Evolutionary conservation across 2,113 vertebrate species (phyloP).

Genomic region (Lampris incognitus): DNA sequence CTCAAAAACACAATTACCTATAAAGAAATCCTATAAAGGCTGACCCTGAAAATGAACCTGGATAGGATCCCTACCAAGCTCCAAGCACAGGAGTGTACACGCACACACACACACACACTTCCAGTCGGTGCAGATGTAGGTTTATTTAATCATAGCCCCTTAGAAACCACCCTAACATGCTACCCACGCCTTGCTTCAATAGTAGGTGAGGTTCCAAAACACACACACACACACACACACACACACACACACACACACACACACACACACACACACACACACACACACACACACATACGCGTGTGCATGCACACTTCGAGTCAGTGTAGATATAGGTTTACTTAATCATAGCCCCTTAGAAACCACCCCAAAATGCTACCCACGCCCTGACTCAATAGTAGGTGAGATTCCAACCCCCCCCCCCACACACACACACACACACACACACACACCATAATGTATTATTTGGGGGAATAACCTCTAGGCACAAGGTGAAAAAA

Average conservation of each 20-base stretch:
- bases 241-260: slow-evolving; percentile 18
- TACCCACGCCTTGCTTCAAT: background rate
- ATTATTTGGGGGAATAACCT: background rate
- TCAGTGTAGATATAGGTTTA: slow-evolving; percentile 8
- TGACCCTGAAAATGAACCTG: slow-evolving; percentile 44
- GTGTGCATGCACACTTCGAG: background rate
- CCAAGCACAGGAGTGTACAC: background rate
- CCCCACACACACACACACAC: background rate
- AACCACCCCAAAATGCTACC: background rate
- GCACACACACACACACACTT: background rate
- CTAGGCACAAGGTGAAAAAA: background rate
- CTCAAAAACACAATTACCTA: slow-evolving; percentile 51
- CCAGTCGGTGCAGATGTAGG: slow-evolving; percentile 18
- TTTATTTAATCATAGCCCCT: slow-evolving; percentile 17
- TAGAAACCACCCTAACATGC: background rate
- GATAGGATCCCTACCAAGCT: background rate
- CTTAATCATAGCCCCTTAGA: slow-evolving; percentile 19
- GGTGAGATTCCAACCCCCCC: background rate
- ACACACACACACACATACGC: slow-evolving; percentile 10
- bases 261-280: slow-evolving; percentile 5
- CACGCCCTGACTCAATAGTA: background rate
- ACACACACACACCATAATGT: background rate
- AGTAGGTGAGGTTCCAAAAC: background rate
- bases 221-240: slow-evolving; percentile 4
- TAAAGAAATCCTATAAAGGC: slow-evolving; percentile 46